These are phyloP conservation scores for Montipora sp. DNA, from an alignment of 64 coral and sea anemone genomes.

Conservation along the genomic window DNA sequence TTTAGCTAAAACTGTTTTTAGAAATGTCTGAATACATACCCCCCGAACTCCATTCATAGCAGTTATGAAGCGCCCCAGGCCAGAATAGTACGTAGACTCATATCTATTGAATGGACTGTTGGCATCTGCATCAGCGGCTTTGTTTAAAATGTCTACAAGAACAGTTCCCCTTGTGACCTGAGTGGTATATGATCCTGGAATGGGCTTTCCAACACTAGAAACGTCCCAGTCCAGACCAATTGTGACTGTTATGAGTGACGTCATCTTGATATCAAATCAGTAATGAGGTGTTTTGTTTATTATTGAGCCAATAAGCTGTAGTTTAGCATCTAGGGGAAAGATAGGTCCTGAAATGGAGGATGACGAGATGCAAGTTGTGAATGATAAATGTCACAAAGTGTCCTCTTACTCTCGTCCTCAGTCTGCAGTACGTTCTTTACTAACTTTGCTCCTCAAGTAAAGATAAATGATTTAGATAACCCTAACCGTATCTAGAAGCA, in stretches of 20 bases:
- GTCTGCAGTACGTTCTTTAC: too few relatives aligned
- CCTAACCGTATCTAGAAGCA: too few relatives aligned
- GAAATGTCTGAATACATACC: background rate
- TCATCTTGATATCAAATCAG: background rate
- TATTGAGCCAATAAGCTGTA: too few relatives aligned
- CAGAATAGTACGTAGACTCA: background rate
- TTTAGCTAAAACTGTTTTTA: too few relatives aligned
- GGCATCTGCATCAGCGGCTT: background rate
- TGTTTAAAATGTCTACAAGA: slow-evolving; percentile 14
- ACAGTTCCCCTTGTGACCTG: background rate
- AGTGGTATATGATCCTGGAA: slow-evolving; percentile 4
- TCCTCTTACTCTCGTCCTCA: too few relatives aligned
- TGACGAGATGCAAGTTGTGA: too few relatives aligned
- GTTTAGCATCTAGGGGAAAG: too few relatives aligned
- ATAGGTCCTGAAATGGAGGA: too few relatives aligned
- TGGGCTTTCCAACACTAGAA: background rate
- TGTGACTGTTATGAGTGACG: slow-evolving; percentile 8
- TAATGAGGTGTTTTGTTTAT: too few relatives aligned
- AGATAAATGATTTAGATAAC: too few relatives aligned
- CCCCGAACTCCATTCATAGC: background rate
- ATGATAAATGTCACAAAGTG: too few relatives aligned
- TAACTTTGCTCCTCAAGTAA: too few relatives aligned
- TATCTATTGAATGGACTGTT: background rate
- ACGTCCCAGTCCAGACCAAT: slow-evolving; percentile 10
- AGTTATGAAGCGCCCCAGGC: background rate